Evolutionary conservation across 2,113 vertebrate genomes (phyloP).

Genomic region (Antigone vipio): DNA sequence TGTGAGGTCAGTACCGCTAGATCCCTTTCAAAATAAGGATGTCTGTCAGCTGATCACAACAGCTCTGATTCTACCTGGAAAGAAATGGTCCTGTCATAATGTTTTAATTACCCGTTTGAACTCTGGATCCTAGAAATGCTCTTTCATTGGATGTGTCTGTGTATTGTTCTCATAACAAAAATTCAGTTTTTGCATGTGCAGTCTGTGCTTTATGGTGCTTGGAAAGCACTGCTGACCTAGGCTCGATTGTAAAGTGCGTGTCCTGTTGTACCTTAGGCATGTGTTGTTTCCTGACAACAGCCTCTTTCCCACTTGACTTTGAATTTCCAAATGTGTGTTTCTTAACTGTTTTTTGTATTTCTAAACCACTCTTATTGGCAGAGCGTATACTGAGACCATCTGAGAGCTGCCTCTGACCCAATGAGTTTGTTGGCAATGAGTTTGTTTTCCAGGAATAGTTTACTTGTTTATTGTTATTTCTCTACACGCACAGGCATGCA

Average conservation of each 20-base stretch:
- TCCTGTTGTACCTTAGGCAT: accelerated
- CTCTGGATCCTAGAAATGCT: background rate
- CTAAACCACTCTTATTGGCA: background rate
- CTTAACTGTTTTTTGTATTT: background rate
- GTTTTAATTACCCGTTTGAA: background rate
- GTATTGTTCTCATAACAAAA: background rate
- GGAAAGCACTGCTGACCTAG: background rate
- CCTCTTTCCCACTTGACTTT: background rate
- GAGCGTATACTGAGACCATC: background rate
- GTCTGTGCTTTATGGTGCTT: background rate
- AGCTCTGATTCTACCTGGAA: background rate
- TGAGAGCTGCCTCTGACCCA: background rate
- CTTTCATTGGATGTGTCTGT: background rate
- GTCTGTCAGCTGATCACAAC: background rate
- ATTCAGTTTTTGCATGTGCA: background rate
- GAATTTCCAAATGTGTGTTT: background rate
- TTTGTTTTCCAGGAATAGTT: background rate
- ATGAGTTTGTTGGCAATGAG: background rate
- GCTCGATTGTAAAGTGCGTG: background rate
- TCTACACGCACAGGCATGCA: accelerated
- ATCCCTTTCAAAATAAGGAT: background rate
- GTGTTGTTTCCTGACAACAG: background rate
- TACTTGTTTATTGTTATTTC: background rate
- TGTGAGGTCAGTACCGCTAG: background rate
- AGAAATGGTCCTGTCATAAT: background rate